Conservation (phyloP, 2,888 invertebrate species). For the Mystacides longicornis region DNA sequence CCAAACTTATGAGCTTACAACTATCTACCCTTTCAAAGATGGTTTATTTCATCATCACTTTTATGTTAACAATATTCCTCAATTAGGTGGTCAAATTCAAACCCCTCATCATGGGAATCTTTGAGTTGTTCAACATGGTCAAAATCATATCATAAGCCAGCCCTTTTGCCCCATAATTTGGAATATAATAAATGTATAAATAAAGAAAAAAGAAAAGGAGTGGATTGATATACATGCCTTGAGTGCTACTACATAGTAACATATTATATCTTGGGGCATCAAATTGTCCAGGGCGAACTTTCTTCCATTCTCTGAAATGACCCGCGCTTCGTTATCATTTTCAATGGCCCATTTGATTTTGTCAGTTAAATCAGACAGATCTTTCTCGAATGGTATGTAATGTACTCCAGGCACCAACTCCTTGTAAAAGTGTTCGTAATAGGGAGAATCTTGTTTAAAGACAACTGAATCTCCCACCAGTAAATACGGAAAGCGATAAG, state of each 20-base stretch:
- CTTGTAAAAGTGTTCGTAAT: conserved; percentile 90
- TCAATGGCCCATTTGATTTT: conserved; percentile 70
- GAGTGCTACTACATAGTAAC: conserved; percentile 74
- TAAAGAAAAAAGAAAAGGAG: too few relatives aligned
- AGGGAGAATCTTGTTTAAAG: conserved; percentile 88
- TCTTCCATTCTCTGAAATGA: conserved; percentile 60
- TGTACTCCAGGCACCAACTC: conserved; percentile 69
- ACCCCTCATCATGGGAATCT: too few relatives aligned
- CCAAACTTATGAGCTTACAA: too few relatives aligned
- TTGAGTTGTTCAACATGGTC: too few relatives aligned
- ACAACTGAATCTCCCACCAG: conserved; percentile 81
- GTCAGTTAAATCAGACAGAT: conserved; percentile 74
- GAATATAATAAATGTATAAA: too few relatives aligned
- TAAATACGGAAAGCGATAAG: conserved; percentile 89
- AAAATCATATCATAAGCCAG: too few relatives aligned
- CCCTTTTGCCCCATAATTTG: too few relatives aligned
- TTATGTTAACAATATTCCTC: too few relatives aligned
- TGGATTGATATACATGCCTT: conserved; percentile 44
- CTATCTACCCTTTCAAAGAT: too few relatives aligned
- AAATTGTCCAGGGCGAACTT: conserved; percentile 70
- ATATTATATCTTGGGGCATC: conserved; percentile 76
- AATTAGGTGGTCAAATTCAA: too few relatives aligned
- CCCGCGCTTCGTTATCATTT: conserved; percentile 59
- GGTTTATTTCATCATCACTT: too few relatives aligned
- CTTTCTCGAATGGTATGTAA: conserved; percentile 72